Evolutionary conservation across 2,888 invertebrate species (phyloP), one percentile per base, ranked within the genome.

Genomic region (Lasioglossum calceatum): DNA sequence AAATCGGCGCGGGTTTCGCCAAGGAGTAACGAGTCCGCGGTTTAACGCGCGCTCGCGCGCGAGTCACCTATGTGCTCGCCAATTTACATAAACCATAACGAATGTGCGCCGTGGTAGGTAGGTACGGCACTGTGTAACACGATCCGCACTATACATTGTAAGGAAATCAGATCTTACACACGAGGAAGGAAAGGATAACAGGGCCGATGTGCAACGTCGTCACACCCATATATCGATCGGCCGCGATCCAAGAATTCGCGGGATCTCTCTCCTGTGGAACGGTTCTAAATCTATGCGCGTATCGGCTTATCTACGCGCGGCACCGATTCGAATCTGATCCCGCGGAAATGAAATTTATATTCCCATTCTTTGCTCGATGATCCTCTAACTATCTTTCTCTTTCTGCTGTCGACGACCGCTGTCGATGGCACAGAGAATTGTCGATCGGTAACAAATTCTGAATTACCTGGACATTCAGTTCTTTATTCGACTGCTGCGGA

Each of bases 131-230:
- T 79, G 86, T 87, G 91, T 88, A 91, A 91, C 88, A 67, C 84
- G 91, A 91, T 91, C 84, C 81, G 78, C 77, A 44, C 85, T 73
- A 67, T 88, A 89, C 82, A 91, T 91, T 88, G 88, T 87, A 85
- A 85, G 88, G 89, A 91, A 91, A 91, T 91, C 89, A 91, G 91
- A 91, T 90, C 90, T 88, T 81, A 79, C 85, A 82, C 81, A 89
- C 83, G 84, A 91, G 87, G 90, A 90, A 87, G 87, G 87, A 87
- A 90, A 89, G 84, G 84, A 89, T 88, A 87, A 82, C 85, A 86
- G 77, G 74, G 84, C 84, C 79, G 87, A 90, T 85, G 86, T 86
- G 82, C 82, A 74, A 79, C 84, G 73, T 86, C 84, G 79, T 87
- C 87, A 84, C 85, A 74, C 87, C 88, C 88, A 81, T 84, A 71